Evolutionary conservation across 2,888 invertebrate species (phyloP).

Genomic region (Helicoverpa assulta): DNA sequence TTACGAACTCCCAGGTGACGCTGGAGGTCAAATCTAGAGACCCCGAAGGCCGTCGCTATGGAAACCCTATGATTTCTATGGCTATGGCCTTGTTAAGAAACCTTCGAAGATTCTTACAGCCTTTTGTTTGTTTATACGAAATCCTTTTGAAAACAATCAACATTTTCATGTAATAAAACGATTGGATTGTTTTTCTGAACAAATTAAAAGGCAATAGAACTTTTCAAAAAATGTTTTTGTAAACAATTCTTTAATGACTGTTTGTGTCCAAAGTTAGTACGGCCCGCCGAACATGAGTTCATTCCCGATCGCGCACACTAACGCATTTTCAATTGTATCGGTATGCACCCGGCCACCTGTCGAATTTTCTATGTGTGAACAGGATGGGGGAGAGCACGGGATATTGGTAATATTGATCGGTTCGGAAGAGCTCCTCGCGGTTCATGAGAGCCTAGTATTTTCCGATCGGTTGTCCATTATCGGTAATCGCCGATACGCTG

Average conservation of each 20-base stretch:
- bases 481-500: constrained; percentile 81
- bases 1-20: constrained; percentile 10
- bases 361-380: constrained; percentile 69
- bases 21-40: constrained; percentile 3
- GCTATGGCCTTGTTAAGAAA: constrained; percentile 34
- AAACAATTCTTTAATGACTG: neutral
- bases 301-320: constrained; percentile 54
- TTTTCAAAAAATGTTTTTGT: neutral
- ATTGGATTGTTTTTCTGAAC: neutral
- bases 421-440: constrained; percentile 79
- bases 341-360: constrained; percentile 61
- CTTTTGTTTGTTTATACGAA: constrained; percentile 3
- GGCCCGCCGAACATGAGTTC: constrained; percentile 10
- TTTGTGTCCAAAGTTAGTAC: neutral
- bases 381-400: constrained; percentile 70
- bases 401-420: constrained; percentile 84
- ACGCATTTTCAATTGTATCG: constrained; percentile 43
- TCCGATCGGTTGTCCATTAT: constrained; percentile 87
- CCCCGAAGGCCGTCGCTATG: constrained; percentile 35
- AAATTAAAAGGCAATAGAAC: neutral
- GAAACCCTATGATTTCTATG: constrained; percentile 38
- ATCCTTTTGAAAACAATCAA: neutral
- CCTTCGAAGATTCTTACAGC: constrained; percentile 27
- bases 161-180: neutral
- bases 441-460: constrained; percentile 81